Conservation (phyloP, 2,113 vertebrate species). For the Scartelaos histophorus region DNA sequence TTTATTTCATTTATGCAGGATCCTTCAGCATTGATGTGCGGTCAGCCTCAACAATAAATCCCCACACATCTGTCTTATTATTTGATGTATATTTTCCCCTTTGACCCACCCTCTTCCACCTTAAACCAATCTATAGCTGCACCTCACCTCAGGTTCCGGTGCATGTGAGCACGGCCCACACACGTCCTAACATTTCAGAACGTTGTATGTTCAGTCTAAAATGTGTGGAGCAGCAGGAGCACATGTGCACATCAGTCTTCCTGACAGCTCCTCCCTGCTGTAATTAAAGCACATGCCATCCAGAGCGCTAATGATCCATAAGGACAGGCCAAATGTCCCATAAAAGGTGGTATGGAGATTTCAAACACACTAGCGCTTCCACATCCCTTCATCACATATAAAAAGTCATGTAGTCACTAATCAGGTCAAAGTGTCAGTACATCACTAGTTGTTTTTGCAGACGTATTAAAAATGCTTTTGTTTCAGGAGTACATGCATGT, state of each 20-base stretch:
- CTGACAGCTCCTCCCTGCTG: slow-evolving; percentile 38
- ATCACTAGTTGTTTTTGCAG: not conserved
- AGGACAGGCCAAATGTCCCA: slow-evolving; percentile 55
- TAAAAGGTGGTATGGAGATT: slow-evolving; percentile 41
- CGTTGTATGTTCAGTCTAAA: not conserved
- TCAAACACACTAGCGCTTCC: slow-evolving; percentile 31
- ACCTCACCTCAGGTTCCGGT: not conserved
- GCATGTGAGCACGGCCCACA: not conserved
- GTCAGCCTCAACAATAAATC: too few relatives aligned
- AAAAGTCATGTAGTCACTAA: slow-evolving; percentile 2
- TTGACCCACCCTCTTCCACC: too few relatives aligned
- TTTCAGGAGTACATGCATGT: too few relatives aligned
- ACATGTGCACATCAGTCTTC: slow-evolving; percentile 47
- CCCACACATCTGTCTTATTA: too few relatives aligned
- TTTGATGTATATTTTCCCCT: too few relatives aligned
- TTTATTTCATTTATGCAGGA: too few relatives aligned
- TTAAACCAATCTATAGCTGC: not conserved
- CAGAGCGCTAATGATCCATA: slow-evolving; percentile 52
- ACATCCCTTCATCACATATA: slow-evolving; percentile 11
- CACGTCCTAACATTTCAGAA: slow-evolving; percentile 6
- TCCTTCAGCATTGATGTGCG: too few relatives aligned
- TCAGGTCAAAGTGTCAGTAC: not conserved
- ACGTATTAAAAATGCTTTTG: too few relatives aligned
- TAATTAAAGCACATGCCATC: slow-evolving; percentile 53
- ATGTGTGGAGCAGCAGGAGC: slow-evolving; percentile 21